Conservation (phyloP, 2,797 vertebrate genomes). For the Gymnothorax reevesii region DNA sequence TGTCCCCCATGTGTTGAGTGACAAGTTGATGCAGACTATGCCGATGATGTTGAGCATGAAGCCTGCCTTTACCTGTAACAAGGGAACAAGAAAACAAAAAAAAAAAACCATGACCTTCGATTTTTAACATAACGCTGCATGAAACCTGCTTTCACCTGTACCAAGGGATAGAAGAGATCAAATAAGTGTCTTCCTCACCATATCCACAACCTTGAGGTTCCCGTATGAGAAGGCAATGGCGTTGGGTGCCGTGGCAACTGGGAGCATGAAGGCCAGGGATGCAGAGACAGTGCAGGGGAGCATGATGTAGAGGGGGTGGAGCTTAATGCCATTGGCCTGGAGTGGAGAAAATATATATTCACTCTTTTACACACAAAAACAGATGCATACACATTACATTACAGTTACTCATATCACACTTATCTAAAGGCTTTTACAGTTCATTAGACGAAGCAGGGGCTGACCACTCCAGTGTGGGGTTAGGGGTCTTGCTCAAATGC, state of each 20-base stretch:
- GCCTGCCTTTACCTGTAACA: constrained; percentile 72
- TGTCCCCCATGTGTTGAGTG: constrained; percentile 77
- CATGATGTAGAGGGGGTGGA: constrained; percentile 91
- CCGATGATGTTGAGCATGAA: constrained; percentile 77
- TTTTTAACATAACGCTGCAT: too few species aligned
- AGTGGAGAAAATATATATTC: not conserved
- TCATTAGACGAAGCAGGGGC: too few species aligned
- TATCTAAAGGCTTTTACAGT: too few species aligned
- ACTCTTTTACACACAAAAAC: not conserved
- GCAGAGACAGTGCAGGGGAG: constrained; percentile 84
- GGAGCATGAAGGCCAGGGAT: constrained; percentile 95
- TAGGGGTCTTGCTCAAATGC: too few species aligned
- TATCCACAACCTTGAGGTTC: constrained; percentile 84
- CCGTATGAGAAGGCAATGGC: constrained; percentile 93
- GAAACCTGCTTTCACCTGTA: too few species aligned
- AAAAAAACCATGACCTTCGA: not conserved
- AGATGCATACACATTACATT: not conserved
- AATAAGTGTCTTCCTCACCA: constrained; percentile 71
- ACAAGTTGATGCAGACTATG: constrained; percentile 73
- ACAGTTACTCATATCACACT: not conserved
- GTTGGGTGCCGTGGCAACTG: constrained; percentile 91
- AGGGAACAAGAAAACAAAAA: not conserved
- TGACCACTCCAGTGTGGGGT: too few species aligned
- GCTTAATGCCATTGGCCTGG: constrained; percentile 69
- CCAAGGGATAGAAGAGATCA: not conserved